phyloP scores from a whole-genome alignment of 2,113 vertebrate genomes.

The Anoura caudifer region DNA sequence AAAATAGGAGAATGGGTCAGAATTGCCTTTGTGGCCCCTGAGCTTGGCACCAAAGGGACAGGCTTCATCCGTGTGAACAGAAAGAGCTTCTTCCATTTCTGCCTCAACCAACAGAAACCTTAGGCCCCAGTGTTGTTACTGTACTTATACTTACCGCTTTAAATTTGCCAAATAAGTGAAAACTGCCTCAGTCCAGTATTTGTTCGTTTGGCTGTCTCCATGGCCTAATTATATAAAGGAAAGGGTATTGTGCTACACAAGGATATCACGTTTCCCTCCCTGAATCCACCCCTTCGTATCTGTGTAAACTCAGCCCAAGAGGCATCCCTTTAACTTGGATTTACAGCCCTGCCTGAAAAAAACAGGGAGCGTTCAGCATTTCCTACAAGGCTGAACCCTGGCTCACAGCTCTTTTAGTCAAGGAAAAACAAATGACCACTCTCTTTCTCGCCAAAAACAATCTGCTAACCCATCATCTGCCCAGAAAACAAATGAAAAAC shows the following conservation, averaged over 20 bases:
- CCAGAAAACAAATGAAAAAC: conserved; percentile 56
- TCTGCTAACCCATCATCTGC: conserved; percentile 54
- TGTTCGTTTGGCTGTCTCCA: not conserved
- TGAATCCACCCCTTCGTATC: not conserved
- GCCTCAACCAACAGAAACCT: not conserved
- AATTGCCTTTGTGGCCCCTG: not conserved
- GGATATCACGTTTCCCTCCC: not conserved
- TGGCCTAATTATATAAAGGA: conserved; percentile 27
- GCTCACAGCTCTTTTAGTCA: conserved; percentile 4
- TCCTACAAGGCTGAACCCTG: conserved; percentile 44
- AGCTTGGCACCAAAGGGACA: not conserved
- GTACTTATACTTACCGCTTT: not conserved
- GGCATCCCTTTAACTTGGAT: conserved; percentile 39
- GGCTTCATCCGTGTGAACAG: not conserved
- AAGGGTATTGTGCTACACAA: not conserved
- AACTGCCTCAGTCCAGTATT: not conserved
- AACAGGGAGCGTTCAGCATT: not conserved
- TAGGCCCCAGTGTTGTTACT: not conserved
- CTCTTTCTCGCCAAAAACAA: conserved; percentile 9
- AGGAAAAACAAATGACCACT: conserved; percentile 52
- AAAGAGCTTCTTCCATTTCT: not conserved
- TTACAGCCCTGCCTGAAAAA: conserved; percentile 21
- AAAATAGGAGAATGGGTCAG: not conserved
- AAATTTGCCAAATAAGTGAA: not conserved
- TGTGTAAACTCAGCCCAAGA: conserved; percentile 18